Base-by-base conservation (phyloP, 1,140 invertebrate genomes). In the Hydropsyche tenuis region DNA sequence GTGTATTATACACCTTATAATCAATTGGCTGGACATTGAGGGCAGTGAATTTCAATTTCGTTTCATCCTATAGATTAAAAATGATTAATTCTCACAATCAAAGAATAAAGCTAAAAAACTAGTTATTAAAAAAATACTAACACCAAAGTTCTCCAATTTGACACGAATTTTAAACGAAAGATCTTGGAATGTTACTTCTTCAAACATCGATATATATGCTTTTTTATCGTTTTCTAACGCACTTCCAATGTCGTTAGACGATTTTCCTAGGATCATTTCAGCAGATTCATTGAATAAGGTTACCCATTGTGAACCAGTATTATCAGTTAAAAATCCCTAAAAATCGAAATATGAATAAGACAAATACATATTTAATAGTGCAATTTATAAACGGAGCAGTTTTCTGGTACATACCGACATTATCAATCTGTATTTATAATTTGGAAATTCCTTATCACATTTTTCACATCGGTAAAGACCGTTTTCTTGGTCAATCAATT, bases 391-490 rank as follows among this genome's bases (percentile, higher is more conserved):
- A 64, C 1, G 22, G 12, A 63, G 62, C 0, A 48, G 27, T 18
- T 68, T 16, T 42, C 18, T 46, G 1, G 43, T 23, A 90, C 90
- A 90, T 84, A 96, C 94, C 76, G 84, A 88, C 14, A 94, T 81
- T 56, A 99, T 86, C 73, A 98, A 82, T 53, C 96, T 87, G 84
- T 95, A 96, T 78, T 94, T 95, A 80, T 91, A 99, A 77, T 93
- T 92, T 0, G 91, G 90, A 81, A 89, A 94, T 73, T 95, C 93
- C 56, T 89, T 86, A 75, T 92, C 89, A 82, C 97, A 99, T 82
- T 98, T 98, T 82, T 99, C 97, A 82, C 98, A 99, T 73, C 95
- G 88, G 81, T 91, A 99, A 77, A 91, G 86, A 6, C 93, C 94
- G 81, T 96, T 96, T 53, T 92, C 89, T 80, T 92, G 88, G 84